These are phyloP conservation scores for Hypomecis punctinalis DNA, from an alignment of 2,888 invertebrate genomes.

Conservation along the genomic window DNA sequence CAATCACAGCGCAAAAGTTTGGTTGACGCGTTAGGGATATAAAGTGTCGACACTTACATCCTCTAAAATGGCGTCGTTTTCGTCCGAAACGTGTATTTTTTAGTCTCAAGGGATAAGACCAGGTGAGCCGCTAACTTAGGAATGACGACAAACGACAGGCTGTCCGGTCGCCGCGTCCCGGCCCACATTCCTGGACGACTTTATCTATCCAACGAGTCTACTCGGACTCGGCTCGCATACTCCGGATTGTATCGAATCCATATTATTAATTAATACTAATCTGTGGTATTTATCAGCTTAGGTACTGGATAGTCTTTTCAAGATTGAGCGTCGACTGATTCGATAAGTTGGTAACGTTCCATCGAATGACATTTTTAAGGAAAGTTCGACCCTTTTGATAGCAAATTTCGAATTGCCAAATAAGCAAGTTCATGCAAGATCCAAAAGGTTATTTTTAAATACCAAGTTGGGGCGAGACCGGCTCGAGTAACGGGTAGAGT, in stretches of 20 bases:
- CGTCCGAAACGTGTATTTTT: slow-evolving; percentile 43
- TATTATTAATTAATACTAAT: no score
- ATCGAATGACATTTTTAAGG: neutral
- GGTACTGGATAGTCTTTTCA: no score
- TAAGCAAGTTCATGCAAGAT: slow-evolving; percentile 24
- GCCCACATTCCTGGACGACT: slow-evolving; percentile 63
- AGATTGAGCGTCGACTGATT: neutral
- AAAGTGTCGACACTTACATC: slow-evolving; percentile 29
- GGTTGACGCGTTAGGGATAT: neutral
- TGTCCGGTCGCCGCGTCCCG: slow-evolving; percentile 45
- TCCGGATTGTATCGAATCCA: no score
- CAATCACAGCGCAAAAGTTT: neutral
- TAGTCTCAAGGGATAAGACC: slow-evolving; percentile 52
- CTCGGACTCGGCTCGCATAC: neutral
- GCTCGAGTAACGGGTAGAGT: slow-evolving; percentile 60
- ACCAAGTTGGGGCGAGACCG: slow-evolving; percentile 48
- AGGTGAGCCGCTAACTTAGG: slow-evolving; percentile 58
- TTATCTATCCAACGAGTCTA: slow-evolving; percentile 49
- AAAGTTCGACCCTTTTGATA: slow-evolving; percentile 7
- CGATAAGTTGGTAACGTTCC: neutral
- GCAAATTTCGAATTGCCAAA: slow-evolving; percentile 27
- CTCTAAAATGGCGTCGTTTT: slow-evolving; percentile 42
- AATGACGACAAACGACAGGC: slow-evolving; percentile 53
- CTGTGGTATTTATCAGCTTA: no score
- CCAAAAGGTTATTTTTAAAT: slow-evolving; percentile 30